Evolutionary conservation across 2,888 invertebrate genomes (phyloP), one percentile per base, ranked within the genome.

Genomic region (Diadegma fenestrale): DNA sequence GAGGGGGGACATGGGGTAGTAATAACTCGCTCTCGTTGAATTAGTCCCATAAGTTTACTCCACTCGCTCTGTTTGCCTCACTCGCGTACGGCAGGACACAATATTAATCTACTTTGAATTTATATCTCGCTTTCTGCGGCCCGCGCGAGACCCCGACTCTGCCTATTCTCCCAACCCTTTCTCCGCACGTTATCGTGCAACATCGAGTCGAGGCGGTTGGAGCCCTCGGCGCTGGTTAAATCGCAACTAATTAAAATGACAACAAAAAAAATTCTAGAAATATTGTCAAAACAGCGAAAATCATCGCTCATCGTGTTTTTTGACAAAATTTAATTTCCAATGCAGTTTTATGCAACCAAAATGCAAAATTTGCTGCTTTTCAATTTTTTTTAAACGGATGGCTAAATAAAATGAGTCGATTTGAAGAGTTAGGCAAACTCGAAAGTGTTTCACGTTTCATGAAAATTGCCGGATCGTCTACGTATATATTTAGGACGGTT

Each of bases 61-160:
- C 80, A 66, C 78, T 71, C 51, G 73, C 83, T 33, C 43, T 63
- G 30, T 37, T 61, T 69, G 64, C 68, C 71, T 63, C 72, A 72
- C 22, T 51, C 68, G 33, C 78, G 22, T 41, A 63, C 61, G n/a
- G n/a, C n/a, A 22, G 54, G 91, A 91, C 91, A 93, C 92, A 93
- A 93, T 93, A 93, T 93, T 93, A 93, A 93, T 93, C 93, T 93
- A 93, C 93, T 93, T 92, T 92, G 91, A 93, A 93, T 93, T 93
- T 93, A 93, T 93, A 91, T 87, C 88, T 75, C 83, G 86, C 68
- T 79, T 58, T 63, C 86, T 61, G 72, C 26, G 68, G 68, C 78
- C 72, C 78, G 45, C 78, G 45, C 14, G 69, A 69, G 45, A 71
- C 37, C 61, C 64, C 33, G 63, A 37, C 71, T 78, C 63, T 33